Conservation (phyloP, 2,888 invertebrate genomes). For the Machimus rusticus region DNA sequence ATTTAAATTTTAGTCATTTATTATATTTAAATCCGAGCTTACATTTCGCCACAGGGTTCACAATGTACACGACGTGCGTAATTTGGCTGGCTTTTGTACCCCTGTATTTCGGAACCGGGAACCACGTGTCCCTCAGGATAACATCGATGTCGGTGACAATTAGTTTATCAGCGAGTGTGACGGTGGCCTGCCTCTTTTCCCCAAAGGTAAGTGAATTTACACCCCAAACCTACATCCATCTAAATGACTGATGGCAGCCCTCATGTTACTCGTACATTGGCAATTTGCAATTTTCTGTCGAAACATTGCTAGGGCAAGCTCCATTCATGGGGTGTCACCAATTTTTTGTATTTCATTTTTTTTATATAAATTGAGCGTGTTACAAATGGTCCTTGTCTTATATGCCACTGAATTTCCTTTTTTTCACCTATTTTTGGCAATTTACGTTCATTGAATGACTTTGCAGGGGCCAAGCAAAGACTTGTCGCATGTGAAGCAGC, state of each 20-base stretch:
- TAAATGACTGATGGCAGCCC: not conserved
- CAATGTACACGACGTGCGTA: constrained; percentile 98
- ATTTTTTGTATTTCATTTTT: not conserved
- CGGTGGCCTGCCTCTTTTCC: constrained; percentile 90
- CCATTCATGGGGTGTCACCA: not conserved
- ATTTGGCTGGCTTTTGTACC: constrained; percentile 99
- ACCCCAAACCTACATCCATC: not conserved
- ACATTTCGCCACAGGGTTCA: constrained; percentile 79
- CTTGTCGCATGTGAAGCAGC: not conserved
- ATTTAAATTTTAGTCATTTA: too few species aligned
- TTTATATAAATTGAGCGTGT: not conserved
- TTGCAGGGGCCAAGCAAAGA: not conserved
- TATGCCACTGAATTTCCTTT: not conserved
- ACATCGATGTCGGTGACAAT: constrained; percentile 97
- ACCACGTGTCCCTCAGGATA: constrained; percentile 88
- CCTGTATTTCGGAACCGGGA: constrained; percentile 94
- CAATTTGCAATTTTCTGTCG: not conserved
- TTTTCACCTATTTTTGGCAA: not conserved
- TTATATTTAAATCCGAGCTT: not conserved
- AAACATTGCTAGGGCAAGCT: not conserved
- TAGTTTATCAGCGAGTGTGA: constrained; percentile 91
- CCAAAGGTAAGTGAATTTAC: constrained; percentile 76
- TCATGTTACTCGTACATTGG: not conserved
- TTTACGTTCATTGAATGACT: not conserved
- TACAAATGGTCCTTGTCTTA: not conserved